A percentile compares a stretch with the other conserved stretches of the same genome.
Evolutionary conservation across 2,888 invertebrate genomes (phyloP).

Genomic region (Chrysolina americana): DNA sequence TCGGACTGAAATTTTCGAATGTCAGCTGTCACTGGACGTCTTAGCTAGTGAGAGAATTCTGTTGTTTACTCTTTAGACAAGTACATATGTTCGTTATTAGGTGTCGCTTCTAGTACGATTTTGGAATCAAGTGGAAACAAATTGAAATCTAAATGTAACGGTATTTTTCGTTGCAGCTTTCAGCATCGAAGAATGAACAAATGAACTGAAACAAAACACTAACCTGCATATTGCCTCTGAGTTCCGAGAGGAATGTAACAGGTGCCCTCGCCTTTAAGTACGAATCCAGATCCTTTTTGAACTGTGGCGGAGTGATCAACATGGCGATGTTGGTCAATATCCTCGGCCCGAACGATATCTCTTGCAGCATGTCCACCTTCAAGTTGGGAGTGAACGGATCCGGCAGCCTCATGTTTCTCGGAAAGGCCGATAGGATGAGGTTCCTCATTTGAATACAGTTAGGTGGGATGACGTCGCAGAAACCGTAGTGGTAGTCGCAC

Average conservation of each 20-base stretch:
- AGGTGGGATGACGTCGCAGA: slow-evolving; percentile 99
- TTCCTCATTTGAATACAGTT: slow-evolving; percentile 99
- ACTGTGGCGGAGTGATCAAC: slow-evolving; percentile 88
- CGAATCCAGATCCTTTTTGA: slow-evolving; percentile 97
- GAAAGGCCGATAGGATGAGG: slow-evolving; percentile 97
- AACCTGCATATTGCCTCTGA: slow-evolving; percentile 88
- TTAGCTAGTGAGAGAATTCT: no score
- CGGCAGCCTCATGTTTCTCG: slow-evolving; percentile 96
- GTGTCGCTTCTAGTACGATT: no score
- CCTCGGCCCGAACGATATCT: slow-evolving; percentile 90
- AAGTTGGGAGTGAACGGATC: slow-evolving; percentile 99
- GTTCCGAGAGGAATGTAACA: slow-evolving; percentile 94
- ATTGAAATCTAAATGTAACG: no score
- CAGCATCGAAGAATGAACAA: no score
- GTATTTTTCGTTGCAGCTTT: no score
- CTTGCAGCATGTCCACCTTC: slow-evolving; percentile 92
- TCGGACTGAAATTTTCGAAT: no score
- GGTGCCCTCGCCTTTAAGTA: slow-evolving; percentile 95
- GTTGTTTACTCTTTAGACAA: no score
- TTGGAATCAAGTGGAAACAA: no score
- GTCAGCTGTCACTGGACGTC: no score
- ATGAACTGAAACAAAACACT: neutral
- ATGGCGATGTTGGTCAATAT: slow-evolving; percentile 90
- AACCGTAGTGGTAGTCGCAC: slow-evolving; percentile 98
- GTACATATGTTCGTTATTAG: no score